Percentiles rank a stretch among this genome's conserved stretches.
These are phyloP conservation scores for Drosophila micromelanica DNA, from an alignment of 1,140 invertebrate genomes.

Conservation along the genomic window DNA sequence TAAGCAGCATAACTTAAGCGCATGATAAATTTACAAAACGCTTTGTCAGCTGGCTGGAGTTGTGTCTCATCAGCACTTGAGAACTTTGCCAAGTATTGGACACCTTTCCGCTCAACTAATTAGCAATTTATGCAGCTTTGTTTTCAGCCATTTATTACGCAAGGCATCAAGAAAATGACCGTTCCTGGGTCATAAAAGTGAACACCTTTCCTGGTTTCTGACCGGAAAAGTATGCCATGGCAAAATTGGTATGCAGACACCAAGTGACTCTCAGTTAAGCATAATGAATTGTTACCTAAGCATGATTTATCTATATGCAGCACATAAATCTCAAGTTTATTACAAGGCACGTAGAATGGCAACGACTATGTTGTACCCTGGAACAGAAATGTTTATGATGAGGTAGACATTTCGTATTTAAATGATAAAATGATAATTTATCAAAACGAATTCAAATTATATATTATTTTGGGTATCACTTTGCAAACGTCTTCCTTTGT, in stretches of 20 bases:
- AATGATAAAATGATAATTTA: too few relatives aligned
- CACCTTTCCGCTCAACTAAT: slow-evolving; percentile 61
- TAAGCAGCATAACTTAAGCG: slow-evolving; percentile 52
- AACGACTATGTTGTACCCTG: slow-evolving; percentile 13
- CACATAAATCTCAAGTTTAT: slow-evolving; percentile 59
- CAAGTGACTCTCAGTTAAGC: slow-evolving; percentile 45
- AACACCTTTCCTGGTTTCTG: slow-evolving; percentile 39
- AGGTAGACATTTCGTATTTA: too few relatives aligned
- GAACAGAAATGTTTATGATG: too few relatives aligned
- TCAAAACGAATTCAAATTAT: too few relatives aligned
- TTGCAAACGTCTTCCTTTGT: neutral
- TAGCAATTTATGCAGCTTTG: slow-evolving; percentile 74
- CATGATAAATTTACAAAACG: slow-evolving; percentile 60
- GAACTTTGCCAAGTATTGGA: slow-evolving; percentile 24
- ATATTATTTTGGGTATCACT: too few relatives aligned
- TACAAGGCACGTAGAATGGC: neutral
- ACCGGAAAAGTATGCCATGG: slow-evolving; percentile 41
- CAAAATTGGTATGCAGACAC: slow-evolving; percentile 37
- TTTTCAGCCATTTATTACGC: slow-evolving; percentile 55
- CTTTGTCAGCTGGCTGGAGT: slow-evolving; percentile 46
- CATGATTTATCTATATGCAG: slow-evolving; percentile 71
- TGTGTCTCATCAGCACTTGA: too few relatives aligned
- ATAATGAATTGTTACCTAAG: slow-evolving; percentile 78
- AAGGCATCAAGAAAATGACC: slow-evolving; percentile 46
- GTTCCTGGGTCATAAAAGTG: slow-evolving; percentile 50